Conservation (phyloP, 2,797 vertebrate genomes). For the Phalanger gymnotis region DNA sequence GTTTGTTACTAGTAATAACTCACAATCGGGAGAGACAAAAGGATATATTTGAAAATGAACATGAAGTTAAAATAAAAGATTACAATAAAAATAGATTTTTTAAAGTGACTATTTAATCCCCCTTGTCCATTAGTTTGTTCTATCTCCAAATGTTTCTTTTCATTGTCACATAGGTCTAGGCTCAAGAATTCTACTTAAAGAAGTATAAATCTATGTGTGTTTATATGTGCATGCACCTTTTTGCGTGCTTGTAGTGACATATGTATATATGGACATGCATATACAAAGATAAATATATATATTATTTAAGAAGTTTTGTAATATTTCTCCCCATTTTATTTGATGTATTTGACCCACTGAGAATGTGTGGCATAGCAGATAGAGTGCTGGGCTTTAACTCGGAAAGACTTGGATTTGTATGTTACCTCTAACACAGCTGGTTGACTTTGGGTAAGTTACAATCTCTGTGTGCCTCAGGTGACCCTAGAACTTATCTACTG, state of each 20-base stretch:
- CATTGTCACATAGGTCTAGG: neutral
- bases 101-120: neutral
- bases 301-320: neutral
- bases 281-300: neutral
- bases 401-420: neutral
- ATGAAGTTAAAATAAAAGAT: neutral
- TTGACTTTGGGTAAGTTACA: neutral
- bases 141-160: neutral
- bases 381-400: neutral
- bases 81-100: neutral
- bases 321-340: neutral
- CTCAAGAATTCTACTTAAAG: neutral
- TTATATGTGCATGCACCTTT: neutral
- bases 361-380: neutral
- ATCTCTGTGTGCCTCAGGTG: neutral
- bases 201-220: neutral
- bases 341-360: neutral
- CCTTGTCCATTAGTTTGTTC: neutral
- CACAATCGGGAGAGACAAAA: neutral
- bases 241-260: neutral
- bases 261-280: neutral
- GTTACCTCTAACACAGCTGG: neutral
- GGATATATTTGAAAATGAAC: neutral
- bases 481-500: neutral
- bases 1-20: neutral